Base-by-base conservation (phyloP, 2,113 vertebrate genomes). In the Tiliqua scincoides region DNA sequence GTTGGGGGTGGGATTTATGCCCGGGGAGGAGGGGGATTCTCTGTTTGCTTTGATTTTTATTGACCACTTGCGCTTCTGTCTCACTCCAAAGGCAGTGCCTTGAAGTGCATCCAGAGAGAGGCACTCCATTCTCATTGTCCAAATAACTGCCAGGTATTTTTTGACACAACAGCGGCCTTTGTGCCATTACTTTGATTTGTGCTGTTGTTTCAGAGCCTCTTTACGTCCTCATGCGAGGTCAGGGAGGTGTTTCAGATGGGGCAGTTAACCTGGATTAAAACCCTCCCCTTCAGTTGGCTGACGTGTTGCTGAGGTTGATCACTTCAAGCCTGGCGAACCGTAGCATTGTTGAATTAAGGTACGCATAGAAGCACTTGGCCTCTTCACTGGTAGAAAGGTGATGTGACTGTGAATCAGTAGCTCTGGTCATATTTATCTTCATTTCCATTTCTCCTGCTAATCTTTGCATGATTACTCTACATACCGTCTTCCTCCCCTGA, bases 81-180 rank as follows among this genome's bases (percentile, higher is more conserved):
- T 25, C 61, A 78, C 32, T 1, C 25, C 4, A 57, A 77, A 62
- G 40, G 23, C 30, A 30, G 40, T 18, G 59, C 25, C 30, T 14
- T 11, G 0, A 32, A 30, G 21, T 1, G 14, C 32, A 23, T n/a
- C 10, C 35, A 52, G 65, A 48, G 20, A 0, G 0, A 65, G 0
- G 0, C 54, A 18, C 21, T 62, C 30, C 12, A 21, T 59, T 48
- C 40, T 52, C 0, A 3, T 32, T 40, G 25, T n/a, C 63, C 15
- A 17, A 15, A 23, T 1, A 9, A 52, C 17, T 1, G 27, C 32
- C 0, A 9, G 5, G 54, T 32, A n/a, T n/a, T n/a, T 3, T 77
- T 48, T 25, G 35, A 10, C 37, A 2, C 3, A 3, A 63, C 27
- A 25, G 27, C 73, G 30, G 73, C 21, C 18, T 52, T 30, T 25